phyloP scores from a whole-genome alignment of 2,113 vertebrate species.

The Alligator mississippiensis region DNA sequence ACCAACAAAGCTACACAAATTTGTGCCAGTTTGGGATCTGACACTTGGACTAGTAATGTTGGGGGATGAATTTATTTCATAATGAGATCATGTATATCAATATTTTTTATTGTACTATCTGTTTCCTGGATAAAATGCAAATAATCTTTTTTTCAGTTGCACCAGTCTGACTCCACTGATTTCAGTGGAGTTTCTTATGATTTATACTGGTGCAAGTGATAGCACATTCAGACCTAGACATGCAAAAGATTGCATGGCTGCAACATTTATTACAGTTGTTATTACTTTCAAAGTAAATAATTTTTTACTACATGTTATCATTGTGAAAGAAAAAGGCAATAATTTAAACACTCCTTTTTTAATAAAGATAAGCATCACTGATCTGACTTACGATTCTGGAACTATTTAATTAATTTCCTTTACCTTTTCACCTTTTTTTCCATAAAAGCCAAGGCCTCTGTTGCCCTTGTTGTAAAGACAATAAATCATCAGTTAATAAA shows the following conservation, averaged over 20 bases:
- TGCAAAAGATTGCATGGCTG: background rate
- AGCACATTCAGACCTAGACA: background rate
- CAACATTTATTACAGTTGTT: background rate
- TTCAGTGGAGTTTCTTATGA: background rate
- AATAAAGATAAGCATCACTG: background rate
- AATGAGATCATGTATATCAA: background rate
- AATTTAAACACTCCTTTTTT: background rate
- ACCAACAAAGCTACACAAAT: background rate
- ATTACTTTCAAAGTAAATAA: background rate
- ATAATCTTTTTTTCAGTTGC: background rate
- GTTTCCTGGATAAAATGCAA: background rate
- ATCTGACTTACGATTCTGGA: background rate
- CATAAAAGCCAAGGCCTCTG: constrained; percentile 80
- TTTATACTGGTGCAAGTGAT: background rate
- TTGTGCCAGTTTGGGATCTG: background rate
- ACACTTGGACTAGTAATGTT: background rate
- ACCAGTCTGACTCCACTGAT: background rate
- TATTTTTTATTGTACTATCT: background rate
- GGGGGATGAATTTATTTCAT: background rate
- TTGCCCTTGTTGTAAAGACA: constrained; percentile 77
- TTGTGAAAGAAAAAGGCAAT: background rate
- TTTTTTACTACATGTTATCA: background rate
- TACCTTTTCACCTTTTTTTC: constrained; percentile 84
- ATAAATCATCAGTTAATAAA: constrained; percentile 12
- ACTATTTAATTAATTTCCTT: background rate